These are phyloP conservation scores for Cryptocephalus primarius DNA, from an alignment of 2,888 invertebrate species.

Conservation along the genomic window DNA sequence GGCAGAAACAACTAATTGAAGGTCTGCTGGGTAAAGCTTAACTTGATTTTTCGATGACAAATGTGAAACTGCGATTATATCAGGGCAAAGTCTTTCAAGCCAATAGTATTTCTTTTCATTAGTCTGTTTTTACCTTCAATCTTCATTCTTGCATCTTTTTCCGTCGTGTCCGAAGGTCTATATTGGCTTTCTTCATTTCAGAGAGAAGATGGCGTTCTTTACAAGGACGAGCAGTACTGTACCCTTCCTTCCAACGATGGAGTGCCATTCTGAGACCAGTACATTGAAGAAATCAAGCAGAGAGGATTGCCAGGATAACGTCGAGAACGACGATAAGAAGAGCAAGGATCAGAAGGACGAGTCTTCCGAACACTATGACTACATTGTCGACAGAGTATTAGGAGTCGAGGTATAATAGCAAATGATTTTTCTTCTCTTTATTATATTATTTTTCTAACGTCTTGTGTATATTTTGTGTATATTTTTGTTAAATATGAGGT, in stretches of 20 bases:
- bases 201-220: conserved; percentile 96
- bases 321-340: conserved; percentile 37
- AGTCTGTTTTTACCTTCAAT: too few relatives aligned
- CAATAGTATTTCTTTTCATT: too few relatives aligned
- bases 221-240: conserved; percentile 69
- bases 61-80: too few relatives aligned
- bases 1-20: too few relatives aligned
- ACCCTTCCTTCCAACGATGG: conserved; percentile 63
- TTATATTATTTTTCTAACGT: neutral
- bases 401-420: conserved; percentile 68
- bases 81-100: too few relatives aligned
- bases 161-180: too few relatives aligned
- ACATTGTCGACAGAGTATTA: conserved; percentile 71
- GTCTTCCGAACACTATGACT: conserved; percentile 54
- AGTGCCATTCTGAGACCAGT: conserved; percentile 34
- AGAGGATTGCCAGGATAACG: conserved; percentile 20
- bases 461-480: conserved; percentile 1
- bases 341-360: conserved; percentile 24
- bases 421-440: neutral
- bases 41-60: too few relatives aligned
- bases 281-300: conserved; percentile 17
- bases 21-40: too few relatives aligned
- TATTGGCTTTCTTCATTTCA: too few relatives aligned
- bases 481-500: neutral
- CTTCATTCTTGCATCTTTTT: too few relatives aligned